Base-by-base conservation (phyloP, 2,888 invertebrate genomes). In the Rhimphoctona megacephalus region DNA sequence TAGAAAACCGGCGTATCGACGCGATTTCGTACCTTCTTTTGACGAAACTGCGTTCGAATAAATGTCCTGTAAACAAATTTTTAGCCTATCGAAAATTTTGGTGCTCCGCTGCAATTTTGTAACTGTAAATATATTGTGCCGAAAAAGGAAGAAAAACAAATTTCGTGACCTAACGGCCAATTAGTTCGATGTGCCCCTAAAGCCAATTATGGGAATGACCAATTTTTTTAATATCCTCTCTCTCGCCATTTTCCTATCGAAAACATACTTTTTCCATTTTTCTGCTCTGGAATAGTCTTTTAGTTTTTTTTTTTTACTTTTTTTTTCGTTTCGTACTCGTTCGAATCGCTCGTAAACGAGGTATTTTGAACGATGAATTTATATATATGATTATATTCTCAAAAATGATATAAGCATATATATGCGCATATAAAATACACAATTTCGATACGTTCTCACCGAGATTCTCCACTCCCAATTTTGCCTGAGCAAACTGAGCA, bases 401-500 rank as follows among this genome's bases (percentile, higher is more conserved):
- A 39, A 39, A 7, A 39, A 39, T 70, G 57, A 57, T 33, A n/a
- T 33, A 46, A 66, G 54, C 54, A 79, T 72, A 61, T 36, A 17
- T 33, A 76, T 64, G 72, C 85, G 69, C 84, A 76, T 43, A 43
- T 43, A 11, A 43, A 43, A 49, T 57, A 83, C 64, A 81, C 79
- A 83, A 77, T 46, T 64, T 72, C 54, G 57, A 86, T 81, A 85
- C 85, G 88, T 91, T 92, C 93, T 91, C 93, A 91, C 92, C 92
- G 94, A 93, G 92, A 66, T 93, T 94, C 94, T 93, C 94, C 94
- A 94, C 94, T 95, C 95, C 95, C 96, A 96, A 96, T 96, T 96
- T 96, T 96, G 96, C 96, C 96, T 96, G 95, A 61, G 61, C 61
- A 61, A 61, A 61, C 95, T 96, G 96, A 97, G 97, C 97, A 97